Percentiles rank a stretch among this genome's conserved stretches.
Conservation (phyloP, 2,888 invertebrate genomes). For the Parnassius smintheus region DNA sequence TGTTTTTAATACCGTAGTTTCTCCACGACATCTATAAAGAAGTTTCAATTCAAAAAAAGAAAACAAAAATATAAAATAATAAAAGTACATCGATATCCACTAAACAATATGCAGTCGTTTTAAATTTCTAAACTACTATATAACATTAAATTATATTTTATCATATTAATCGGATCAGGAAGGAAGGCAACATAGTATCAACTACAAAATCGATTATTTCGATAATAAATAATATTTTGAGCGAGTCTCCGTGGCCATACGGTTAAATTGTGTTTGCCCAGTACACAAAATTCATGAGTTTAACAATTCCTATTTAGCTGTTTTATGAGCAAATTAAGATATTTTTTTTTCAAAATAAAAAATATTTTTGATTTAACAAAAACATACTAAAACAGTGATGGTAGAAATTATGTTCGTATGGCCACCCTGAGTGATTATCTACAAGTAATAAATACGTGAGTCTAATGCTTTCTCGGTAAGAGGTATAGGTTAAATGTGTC, state of each 20-base stretch:
- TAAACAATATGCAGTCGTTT: conserved; percentile 45
- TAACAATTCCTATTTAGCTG: no score
- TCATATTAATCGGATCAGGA: conserved; percentile 1
- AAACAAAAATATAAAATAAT: conserved; percentile 12
- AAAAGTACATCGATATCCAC: conserved; percentile 37
- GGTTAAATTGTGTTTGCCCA: conserved; percentile 2
- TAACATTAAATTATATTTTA: conserved; percentile 9
- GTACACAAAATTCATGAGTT: background rate
- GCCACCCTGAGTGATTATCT: conserved; percentile 35
- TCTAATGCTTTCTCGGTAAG: conserved; percentile 72
- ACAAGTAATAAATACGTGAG: conserved; percentile 31
- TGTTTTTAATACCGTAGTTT: no score
- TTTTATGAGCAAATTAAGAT: no score
- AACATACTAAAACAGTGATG: no score
- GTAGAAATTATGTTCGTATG: conserved; percentile 18
- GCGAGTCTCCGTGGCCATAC: conserved; percentile 32
- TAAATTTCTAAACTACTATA: conserved; percentile 25
- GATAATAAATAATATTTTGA: conserved; percentile 51
- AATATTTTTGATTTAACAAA: no score
- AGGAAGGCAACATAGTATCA: conserved; percentile 19
- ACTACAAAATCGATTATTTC: conserved; percentile 34
- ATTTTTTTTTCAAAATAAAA: no score
- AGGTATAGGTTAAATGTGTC: conserved; percentile 85
- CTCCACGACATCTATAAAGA: background rate
- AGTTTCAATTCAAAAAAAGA: background rate